Percentiles rank a stretch among this genome's conserved stretches.
phyloP scores from a whole-genome alignment of 2,797 vertebrate species.

The Protonibea diacanthus region DNA sequence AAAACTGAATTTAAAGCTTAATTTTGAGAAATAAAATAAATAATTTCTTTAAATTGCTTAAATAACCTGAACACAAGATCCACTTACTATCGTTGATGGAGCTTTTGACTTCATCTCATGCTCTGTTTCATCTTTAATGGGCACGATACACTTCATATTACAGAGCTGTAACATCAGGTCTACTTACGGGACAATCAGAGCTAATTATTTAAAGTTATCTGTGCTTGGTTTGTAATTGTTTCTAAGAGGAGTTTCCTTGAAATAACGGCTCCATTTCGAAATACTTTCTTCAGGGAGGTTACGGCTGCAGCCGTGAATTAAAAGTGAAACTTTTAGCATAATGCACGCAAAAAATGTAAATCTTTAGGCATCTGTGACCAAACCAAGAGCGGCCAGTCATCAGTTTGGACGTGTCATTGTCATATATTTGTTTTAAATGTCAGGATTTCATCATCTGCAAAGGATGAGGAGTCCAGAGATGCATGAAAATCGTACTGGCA shows the following conservation, averaged over 20 bases:
- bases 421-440: conserved; percentile 10
- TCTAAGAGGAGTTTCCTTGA: background rate
- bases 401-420: too few species aligned
- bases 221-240: background rate
- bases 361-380: background rate
- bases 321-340: background rate
- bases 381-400: background rate
- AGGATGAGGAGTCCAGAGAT: conserved; percentile 31
- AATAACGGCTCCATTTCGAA: background rate
- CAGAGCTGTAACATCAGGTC: background rate
- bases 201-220: background rate
- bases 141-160: conserved; percentile 6
- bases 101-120: conserved; percentile 6
- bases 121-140: background rate
- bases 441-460: conserved; percentile 34
- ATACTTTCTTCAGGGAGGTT: background rate
- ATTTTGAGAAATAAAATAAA: conserved; percentile 15
- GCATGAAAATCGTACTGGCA: conserved; percentile 6
- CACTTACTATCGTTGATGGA: background rate
- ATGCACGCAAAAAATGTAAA: background rate
- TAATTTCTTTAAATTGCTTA: too few species aligned
- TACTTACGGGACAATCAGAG: background rate
- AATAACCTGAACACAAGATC: conserved; percentile 16
- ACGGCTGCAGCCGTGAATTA: background rate
- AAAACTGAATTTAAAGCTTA: too few species aligned